Evolutionary conservation across 2,113 vertebrate genomes (phyloP).

Genomic region (Silurus glanis): DNA sequence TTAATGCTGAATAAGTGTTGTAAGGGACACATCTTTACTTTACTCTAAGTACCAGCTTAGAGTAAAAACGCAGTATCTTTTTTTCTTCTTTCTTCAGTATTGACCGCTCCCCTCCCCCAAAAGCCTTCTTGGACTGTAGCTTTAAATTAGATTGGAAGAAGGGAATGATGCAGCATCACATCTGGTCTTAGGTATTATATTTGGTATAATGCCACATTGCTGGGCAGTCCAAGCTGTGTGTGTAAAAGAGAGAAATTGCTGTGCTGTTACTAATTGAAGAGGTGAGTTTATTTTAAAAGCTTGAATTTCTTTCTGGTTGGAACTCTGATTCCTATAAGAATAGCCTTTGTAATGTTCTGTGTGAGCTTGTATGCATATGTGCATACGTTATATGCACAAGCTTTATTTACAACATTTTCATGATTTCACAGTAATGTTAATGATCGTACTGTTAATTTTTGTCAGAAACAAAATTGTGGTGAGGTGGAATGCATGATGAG

Average conservation of each 20-base stretch:
- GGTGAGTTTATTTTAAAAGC: conserved; percentile 1
- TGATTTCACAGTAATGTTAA: background rate
- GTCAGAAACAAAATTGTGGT: background rate
- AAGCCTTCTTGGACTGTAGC: background rate
- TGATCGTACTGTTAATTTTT: background rate
- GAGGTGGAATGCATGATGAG: background rate
- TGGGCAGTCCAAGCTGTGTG: background rate
- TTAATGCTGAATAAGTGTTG: background rate
- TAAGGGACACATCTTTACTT: background rate
- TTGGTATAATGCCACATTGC: background rate
- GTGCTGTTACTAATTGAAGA: background rate
- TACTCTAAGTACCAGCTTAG: background rate
- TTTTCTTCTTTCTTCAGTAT: background rate
- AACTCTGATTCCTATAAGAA: background rate
- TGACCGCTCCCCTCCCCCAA: background rate
- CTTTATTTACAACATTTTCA: background rate
- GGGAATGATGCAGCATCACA: background rate
- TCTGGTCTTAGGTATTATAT: background rate
- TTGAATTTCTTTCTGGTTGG: background rate
- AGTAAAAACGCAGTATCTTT: background rate
- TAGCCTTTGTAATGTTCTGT: background rate
- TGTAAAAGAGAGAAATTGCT: background rate
- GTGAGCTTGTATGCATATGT: background rate
- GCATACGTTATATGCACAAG: background rate
- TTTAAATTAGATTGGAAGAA: background rate